Evolutionary conservation across 2,888 invertebrate genomes (phyloP).

Genomic region (Cephus sareptanus): DNA sequence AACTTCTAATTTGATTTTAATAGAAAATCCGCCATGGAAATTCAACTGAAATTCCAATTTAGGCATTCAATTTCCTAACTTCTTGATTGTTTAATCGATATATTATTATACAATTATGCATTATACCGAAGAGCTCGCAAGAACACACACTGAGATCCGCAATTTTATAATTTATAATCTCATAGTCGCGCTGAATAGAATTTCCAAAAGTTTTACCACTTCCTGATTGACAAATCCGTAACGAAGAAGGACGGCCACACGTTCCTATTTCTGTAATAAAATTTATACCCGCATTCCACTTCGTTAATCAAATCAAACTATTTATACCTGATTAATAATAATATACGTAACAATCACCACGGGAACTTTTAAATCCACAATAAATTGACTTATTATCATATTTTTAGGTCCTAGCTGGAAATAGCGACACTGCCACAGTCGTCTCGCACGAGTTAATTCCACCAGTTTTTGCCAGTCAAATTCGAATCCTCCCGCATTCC

Average conservation of each 20-base stretch:
- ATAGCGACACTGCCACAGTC: conserved; percentile 79
- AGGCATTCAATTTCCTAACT: neutral
- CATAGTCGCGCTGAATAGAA: too few species aligned
- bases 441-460: conserved; percentile 76
- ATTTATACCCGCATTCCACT: neutral
- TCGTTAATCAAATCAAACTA: neutral
- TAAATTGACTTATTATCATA: neutral
- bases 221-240: neutral
- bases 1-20: neutral
- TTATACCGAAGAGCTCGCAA: neutral
- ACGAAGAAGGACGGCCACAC: neutral
- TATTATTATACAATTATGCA: neutral
- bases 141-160: neutral
- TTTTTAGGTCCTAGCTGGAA: conserved; percentile 78
- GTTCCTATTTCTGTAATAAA: neutral
- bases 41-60: neutral
- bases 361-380: neutral
- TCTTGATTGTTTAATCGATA: neutral
- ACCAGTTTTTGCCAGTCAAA: conserved; percentile 77
- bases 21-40: neutral
- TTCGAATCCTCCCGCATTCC: conserved; percentile 80
- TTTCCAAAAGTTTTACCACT: neutral
- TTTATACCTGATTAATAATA: neutral
- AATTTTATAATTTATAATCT: neutral
- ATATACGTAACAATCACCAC: neutral